These are phyloP conservation scores for Tenodera sinensis DNA, from an alignment of 2,888 invertebrate genomes.

Conservation along the genomic window DNA sequence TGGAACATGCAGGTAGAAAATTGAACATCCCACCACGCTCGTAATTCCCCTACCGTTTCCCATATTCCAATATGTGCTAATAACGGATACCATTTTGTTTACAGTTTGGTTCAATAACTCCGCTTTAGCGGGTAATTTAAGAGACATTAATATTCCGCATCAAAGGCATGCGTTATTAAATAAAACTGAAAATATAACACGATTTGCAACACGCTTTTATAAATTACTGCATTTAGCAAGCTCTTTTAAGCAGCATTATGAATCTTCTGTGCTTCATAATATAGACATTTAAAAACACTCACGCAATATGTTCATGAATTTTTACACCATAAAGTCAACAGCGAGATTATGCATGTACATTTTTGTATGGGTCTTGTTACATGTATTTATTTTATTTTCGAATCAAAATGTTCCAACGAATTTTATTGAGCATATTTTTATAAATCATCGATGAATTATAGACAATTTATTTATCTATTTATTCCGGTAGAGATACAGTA, in stretches of 20 bases:
- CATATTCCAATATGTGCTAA: not conserved
- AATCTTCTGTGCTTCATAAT: no score
- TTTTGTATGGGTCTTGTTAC: no score
- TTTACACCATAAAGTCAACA: no score
- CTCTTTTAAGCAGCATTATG: not conserved
- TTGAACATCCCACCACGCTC: not conserved
- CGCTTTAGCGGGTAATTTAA: not conserved
- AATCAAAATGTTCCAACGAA: no score
- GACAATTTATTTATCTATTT: no score
- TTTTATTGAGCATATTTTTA: no score
- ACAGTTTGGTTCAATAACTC: not conserved
- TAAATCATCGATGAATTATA: no score
- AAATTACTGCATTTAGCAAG: not conserved
- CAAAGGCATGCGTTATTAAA: not conserved
- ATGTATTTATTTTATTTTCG: no score
- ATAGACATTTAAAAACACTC: no score
- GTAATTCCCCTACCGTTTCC: not conserved
- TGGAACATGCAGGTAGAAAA: not conserved
- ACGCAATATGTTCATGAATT: no score
- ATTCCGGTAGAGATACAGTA: no score
- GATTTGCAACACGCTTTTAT: not conserved
- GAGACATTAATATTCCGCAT: not conserved
- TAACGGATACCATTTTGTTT: not conserved
- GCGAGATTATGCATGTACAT: no score
- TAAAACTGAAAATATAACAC: not conserved